These are phyloP conservation scores for Vicugna pacos DNA, from an alignment of 2,113 vertebrate genomes.

Conservation along the genomic window DNA sequence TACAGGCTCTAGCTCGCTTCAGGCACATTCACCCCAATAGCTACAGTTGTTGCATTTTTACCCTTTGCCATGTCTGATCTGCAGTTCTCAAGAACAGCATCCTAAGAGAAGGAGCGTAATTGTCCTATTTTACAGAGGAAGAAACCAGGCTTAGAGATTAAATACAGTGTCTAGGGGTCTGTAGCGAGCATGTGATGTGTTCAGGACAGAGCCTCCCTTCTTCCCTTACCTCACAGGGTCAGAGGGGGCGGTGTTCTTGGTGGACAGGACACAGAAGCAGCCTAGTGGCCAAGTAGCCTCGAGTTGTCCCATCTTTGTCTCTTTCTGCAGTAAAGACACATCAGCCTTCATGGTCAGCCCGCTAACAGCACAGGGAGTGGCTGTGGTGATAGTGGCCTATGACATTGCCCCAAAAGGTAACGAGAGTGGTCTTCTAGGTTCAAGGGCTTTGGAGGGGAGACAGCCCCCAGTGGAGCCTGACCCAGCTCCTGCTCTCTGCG, in stretches of 20 bases:
- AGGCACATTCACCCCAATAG: fast-evolving
- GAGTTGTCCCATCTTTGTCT: not conserved
- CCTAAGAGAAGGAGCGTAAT: not conserved
- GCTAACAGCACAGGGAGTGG: slow-evolving; percentile 88
- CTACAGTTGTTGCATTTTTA: not conserved
- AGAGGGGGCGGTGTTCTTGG: not conserved
- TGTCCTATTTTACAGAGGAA: not conserved
- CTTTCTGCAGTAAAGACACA: slow-evolving; percentile 90
- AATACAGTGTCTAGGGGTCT: not conserved
- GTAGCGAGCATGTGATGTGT: fast-evolving
- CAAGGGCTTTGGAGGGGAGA: not conserved
- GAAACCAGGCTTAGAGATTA: not conserved
- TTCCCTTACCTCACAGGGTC: fast-evolving
- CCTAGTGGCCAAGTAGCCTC: fast-evolving
- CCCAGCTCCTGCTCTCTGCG: not conserved
- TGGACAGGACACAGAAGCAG: not conserved
- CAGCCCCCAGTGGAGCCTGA: not conserved
- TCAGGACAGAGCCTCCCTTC: not conserved
- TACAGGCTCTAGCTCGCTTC: not conserved
- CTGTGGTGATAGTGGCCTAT: slow-evolving; percentile 91
- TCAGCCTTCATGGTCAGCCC: slow-evolving; percentile 93
- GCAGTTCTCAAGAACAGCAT: not conserved
- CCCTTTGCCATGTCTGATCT: not conserved
- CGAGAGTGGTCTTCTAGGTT: not conserved
- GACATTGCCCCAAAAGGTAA: slow-evolving; percentile 94